Base-by-base conservation (phyloP, 2,113 vertebrate genomes). In the Anolis sagrei region DNA sequence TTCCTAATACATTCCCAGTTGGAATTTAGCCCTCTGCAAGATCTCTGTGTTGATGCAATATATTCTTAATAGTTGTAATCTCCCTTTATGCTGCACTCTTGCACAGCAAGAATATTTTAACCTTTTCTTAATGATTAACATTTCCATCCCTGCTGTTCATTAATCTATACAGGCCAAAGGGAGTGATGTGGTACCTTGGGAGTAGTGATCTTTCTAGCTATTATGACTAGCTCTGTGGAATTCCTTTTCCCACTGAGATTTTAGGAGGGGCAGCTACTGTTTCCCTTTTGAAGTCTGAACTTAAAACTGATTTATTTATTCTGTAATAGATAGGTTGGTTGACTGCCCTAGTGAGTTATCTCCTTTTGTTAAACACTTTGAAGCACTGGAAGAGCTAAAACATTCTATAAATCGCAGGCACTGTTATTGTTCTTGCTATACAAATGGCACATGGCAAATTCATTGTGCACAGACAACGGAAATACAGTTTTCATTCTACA, bases 91-190 rank as follows among this genome's bases (percentile, higher is more conserved):
- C 88, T 79, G 84, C 86, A 0, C 90, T 92, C 90, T 84, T 79
- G 78, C 92, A n/a, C 91, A 92, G 91, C 90, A 80, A 82, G 91
- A 93, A 87, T 92, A 82, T 92, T 92, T 93, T 95, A 95, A 95
- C 94, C 92, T 94, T 95, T 95, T 39, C 91, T 93, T 95, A 95
- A 95, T 95, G 92, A 95, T 92, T 82, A 91, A 83, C 80, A 75
- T 92, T 93, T 93, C 84, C 75, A 84, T 92, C 83, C 93, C 92
- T 0, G 72, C 90, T 92, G 92, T 87, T 95, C 87, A 89, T 94
- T 93, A 92, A 92, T 93, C 91, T 86, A 1, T 13, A 18, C 79
- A 23, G 91, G 93, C 88, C 91, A 81, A 85, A 51, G 86, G 77
- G 92, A 66, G 0, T 1, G 84, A 81, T 79, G 88, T 80, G 92